Evolutionary conservation across 2,797 vertebrate species (phyloP), one percentile per base, ranked within the genome.

Genomic region (Eospalax fontanierii): DNA sequence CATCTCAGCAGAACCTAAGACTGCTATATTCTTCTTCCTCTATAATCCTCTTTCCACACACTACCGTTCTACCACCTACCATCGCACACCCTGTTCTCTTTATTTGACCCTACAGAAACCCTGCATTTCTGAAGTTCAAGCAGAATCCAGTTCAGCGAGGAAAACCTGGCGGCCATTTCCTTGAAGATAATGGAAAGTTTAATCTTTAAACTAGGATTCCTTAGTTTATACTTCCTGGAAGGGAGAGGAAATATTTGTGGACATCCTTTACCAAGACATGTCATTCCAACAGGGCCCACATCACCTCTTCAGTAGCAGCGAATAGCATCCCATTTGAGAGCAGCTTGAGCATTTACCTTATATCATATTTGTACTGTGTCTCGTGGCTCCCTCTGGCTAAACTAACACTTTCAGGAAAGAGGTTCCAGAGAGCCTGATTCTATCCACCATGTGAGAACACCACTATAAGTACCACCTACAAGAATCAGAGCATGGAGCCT

Each of bases 151-250:
- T 68, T 94, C 59, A 89, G 6, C 19, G 70, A 68, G 57, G 38
- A 90, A 87, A 87, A 3, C 16, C 19, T 79, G 38, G 9, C 26
- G 74, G 57, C 2, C 57, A 82, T 57, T 89, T 46, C 70, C 57
- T 73, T 75, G 12, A 73, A 40, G 50, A 65, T 21, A 66, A 59
- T 30, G 46, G 84, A 38, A 26, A 0, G 10, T 93, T 93, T 14
- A 6, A 79, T 73, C 71, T 93, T 82, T 86, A 75, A 91, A 87
- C n/a, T 4, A 85, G 40, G 87, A 73, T 80, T 76, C 2, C 84
- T 92, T 46, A 78, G 74, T 79, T 79, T 54, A 50, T 14, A 76
- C 3, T 81, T 91, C 43, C 65, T 6, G 11, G 43, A 80, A 96
- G 35, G 16, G 33, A 81, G 22, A 88, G 71, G 40, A 78, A 82